phyloP scores from a whole-genome alignment of 2,113 vertebrate species.

The Pelecanoides urinatrix region DNA sequence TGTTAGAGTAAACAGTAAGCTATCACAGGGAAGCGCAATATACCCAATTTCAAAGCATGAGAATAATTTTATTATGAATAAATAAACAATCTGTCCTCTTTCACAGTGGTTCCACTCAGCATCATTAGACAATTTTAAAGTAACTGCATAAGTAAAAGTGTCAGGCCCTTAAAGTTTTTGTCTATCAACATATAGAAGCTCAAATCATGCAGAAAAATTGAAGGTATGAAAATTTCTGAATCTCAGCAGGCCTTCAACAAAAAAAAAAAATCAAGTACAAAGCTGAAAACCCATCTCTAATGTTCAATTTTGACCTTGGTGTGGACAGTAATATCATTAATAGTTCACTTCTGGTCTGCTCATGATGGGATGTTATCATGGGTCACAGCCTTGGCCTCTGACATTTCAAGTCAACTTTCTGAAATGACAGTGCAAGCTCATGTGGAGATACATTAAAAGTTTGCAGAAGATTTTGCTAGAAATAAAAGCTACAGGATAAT shows the following conservation, averaged over 20 bases:
- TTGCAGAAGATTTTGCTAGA: neutral
- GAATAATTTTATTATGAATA: neutral
- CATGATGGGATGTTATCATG: neutral
- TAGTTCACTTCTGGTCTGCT: neutral
- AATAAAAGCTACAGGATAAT: neutral
- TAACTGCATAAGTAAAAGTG: neutral
- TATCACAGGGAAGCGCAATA: neutral
- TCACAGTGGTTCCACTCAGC: neutral
- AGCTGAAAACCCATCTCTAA: neutral
- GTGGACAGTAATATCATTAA: neutral
- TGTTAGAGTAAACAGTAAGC: neutral
- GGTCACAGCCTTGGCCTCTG: neutral
- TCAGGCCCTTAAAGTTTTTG: neutral
- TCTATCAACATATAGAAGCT: neutral
- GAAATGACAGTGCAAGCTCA: neutral
- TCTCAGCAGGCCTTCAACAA: neutral
- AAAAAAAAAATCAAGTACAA: neutral
- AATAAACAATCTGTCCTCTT: constrained; percentile 24
- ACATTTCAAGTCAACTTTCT: neutral
- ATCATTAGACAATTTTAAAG: neutral
- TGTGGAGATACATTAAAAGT: neutral
- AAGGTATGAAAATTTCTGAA: neutral
- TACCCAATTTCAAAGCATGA: neutral
- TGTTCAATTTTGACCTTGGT: neutral
- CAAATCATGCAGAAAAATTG: neutral